A percentile compares a stretch with the other conserved stretches of the same genome.
phyloP scores from a whole-genome alignment of 2,797 vertebrate genomes.

The Pangasius mekongensis region DNA sequence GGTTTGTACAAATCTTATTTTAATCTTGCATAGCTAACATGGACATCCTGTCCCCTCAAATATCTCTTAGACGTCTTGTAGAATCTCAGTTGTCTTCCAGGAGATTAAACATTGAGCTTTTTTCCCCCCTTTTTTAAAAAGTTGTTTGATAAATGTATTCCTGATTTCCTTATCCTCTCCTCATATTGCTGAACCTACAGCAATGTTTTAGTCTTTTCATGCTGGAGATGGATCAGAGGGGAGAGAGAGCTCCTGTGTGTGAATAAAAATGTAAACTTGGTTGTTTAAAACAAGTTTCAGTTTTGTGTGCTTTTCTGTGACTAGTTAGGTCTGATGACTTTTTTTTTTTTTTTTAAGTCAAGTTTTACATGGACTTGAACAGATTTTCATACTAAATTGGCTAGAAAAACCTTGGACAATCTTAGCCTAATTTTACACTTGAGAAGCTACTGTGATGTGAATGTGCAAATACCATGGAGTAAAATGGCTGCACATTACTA shows the following conservation, averaged over 20 bases:
- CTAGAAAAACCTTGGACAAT: not conserved
- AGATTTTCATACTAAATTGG: not conserved
- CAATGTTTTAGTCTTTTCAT: conserved; percentile 17
- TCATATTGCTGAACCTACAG: not conserved
- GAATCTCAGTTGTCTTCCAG: not conserved
- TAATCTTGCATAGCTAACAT: not conserved
- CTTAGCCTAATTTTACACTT: too few species aligned
- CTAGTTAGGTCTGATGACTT: not conserved
- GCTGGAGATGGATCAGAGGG: not conserved
- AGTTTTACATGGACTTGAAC: too few species aligned
- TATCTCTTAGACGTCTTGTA: not conserved
- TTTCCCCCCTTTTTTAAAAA: accelerated
- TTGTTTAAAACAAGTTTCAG: not conserved
- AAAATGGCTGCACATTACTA: too few species aligned
- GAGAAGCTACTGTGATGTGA: too few species aligned
- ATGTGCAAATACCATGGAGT: too few species aligned
- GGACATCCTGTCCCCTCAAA: too few species aligned
- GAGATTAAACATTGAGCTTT: not conserved
- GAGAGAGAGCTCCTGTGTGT: not conserved
- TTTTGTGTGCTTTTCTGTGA: not conserved
- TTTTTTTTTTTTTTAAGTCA: too few species aligned
- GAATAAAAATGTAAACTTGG: conserved; percentile 17
- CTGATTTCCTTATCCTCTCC: not conserved
- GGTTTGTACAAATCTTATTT: conserved; percentile 3
- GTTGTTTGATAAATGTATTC: conserved; percentile 2